phyloP scores from a whole-genome alignment of 2,797 vertebrate species.

The Neostethus bicornis region DNA sequence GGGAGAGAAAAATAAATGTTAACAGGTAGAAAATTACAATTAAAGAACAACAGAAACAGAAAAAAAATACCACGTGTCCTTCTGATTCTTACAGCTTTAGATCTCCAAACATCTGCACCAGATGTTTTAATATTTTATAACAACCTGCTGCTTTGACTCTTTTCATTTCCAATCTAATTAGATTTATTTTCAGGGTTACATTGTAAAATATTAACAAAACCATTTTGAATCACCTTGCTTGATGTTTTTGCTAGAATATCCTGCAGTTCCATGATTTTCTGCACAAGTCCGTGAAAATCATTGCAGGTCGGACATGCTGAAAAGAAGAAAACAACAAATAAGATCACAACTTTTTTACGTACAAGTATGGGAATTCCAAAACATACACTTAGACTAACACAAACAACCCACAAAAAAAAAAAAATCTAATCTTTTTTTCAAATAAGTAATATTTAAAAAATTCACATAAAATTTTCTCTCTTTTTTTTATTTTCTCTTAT shows the following conservation, averaged over 20 bases:
- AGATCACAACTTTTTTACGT: too few species aligned
- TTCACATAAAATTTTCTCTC: too few species aligned
- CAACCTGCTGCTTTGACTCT: conserved; percentile 27
- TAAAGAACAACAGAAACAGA: background rate
- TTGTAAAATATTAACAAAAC: conserved; percentile 1
- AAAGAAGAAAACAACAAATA: too few species aligned
- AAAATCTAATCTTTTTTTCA: too few species aligned
- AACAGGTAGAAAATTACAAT: conserved; percentile 10
- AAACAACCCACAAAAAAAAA: too few species aligned
- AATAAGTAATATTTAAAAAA: too few species aligned
- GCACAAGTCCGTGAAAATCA: conserved; percentile 97
- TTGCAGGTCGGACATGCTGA: conserved; percentile 97
- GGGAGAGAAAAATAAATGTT: conserved; percentile 41
- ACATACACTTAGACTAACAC: too few species aligned
- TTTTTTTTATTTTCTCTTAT: too few species aligned
- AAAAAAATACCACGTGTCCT: conserved; percentile 11
- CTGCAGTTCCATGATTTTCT: conserved; percentile 99
- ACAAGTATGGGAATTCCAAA: too few species aligned
- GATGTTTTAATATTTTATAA: conserved; percentile 13
- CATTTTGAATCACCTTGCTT: conserved; percentile 87
- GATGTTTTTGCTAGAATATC: conserved; percentile 97
- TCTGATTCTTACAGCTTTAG: conserved; percentile 24
- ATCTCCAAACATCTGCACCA: conserved; percentile 16
- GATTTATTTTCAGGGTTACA: background rate
- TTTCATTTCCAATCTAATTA: conserved; percentile 13